Evolutionary conservation across 2,113 vertebrate genomes (phyloP), one percentile per base, ranked within the genome.

Genomic region (Prunella fulvescens): DNA sequence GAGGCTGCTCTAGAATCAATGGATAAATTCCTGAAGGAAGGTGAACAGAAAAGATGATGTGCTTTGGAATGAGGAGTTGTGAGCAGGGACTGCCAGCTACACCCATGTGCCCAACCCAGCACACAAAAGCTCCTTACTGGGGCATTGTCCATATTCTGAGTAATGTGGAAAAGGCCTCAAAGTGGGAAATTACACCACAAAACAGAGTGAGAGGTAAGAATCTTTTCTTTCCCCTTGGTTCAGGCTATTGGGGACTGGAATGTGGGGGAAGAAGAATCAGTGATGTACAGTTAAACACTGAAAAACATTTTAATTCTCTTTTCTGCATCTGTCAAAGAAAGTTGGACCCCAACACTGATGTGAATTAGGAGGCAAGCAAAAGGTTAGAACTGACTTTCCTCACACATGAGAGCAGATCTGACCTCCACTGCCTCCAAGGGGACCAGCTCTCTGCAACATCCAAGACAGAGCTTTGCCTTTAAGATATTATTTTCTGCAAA

Each of bases 1-100:
- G 20, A 45, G 44, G 28, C 7, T 77, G 40, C 88, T 81, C 81
- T 39, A 29, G 85, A 62, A 26, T 13, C 88, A 45, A 1, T 1
- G 35, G 33, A 6, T 31, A 11, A 3, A 2, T 1, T 51, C 58
- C 73, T 54, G 66, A 57, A 72, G 58, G 77, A 19, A n/a, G 39
- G 12, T 1, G 11, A 85, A 16, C 0, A 4, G 42, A 26, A 23
- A 69, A 54, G 28, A 29, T 1, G 2, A 3, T 2, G 5, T 40
- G 25, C 65, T 54, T 33, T 31, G 57, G 62, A 67, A 82, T 10
- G 18, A 7, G 7, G 81, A 81, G 50, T 2, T 44, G 5, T 14
- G 48, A 37, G n/a, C 2, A 58, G 11, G 37, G 31, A 19, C 31
- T 78, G 70, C 39, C 86, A 90, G 8, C 50, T 47, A 6, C 50